Base-by-base conservation (phyloP, 92 coral and sea anemone species). In the Zoanthus sansibaricus region DNA sequence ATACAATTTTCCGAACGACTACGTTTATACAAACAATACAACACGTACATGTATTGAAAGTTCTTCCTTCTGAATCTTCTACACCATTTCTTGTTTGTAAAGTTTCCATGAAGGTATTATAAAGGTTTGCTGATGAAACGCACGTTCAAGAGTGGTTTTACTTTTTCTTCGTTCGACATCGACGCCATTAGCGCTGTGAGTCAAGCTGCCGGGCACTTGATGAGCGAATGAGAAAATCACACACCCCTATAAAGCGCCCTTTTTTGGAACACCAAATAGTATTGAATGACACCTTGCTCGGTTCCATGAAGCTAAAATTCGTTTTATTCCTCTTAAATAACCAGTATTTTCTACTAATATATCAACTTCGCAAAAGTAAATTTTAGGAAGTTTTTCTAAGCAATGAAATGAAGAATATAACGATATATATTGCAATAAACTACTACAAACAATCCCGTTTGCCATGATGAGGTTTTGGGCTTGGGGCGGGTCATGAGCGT, bases 401-500 rank as follows among this genome's bases (percentile, higher is more conserved):
- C 89, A 83, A 75, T 83, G 90, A 93, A 83, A 78, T 71, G 86
- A 67, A 90, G 88, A 87, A 89, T 70, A 86, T 72, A 88, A 82
- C 76, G 62, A 68, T 32, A 31, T 79, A 86, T 92, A 93, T 87
- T 69, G 91, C 90, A 84, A 87, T 71, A 87, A 88, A 86, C 89
- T 88, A 77, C 86, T 78, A 86, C 91, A 91, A 79, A 87, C 88
- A 90, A 88, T 85, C 89, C 98, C 96, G 94, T 96, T 93, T 95
- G 93, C 98, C 98, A 94, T 94, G 88, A 90, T 94, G 96, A 91
- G 82, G 96, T 87, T 89, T 93, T 94, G 95, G 98, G 98, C 96
- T 89, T 97, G 99, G 99, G 99, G 99, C 99, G 99, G 98, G 99
- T 91, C 99, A 92, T 91, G 86, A 91, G 93, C 96, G 91, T 88